phyloP scores from a whole-genome alignment of 2,888 invertebrate species.

The Sipha maydis region DNA sequence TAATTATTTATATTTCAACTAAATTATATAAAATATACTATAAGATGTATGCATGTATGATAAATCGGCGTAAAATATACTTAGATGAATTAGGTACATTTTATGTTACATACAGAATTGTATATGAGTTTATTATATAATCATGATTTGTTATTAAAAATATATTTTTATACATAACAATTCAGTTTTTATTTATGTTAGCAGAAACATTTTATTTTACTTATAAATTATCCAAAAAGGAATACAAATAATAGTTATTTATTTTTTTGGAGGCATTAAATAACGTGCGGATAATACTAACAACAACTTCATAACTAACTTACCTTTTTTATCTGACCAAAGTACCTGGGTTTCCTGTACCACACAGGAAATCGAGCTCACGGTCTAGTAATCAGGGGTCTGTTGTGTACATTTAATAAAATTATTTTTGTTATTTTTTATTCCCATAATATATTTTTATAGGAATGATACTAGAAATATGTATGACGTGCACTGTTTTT shows the following conservation, averaged over 20 bases:
- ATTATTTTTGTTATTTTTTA: constrained; percentile 14
- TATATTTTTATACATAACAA: background rate
- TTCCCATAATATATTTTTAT: constrained; percentile 47
- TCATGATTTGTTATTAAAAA: background rate
- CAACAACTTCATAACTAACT: constrained; percentile 13
- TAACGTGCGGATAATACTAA: background rate
- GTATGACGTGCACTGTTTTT: background rate
- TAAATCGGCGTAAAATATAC: background rate
- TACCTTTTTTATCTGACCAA: constrained; percentile 38
- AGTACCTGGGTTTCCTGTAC: constrained; percentile 21
- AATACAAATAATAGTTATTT: background rate
- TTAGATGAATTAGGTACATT: background rate
- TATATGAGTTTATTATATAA: too few species aligned
- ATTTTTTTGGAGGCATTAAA: background rate
- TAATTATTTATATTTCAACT: too few species aligned
- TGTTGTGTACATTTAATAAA: background rate
- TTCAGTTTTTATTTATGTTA: background rate
- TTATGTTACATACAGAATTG: background rate
- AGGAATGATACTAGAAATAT: background rate
- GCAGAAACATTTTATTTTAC: background rate
- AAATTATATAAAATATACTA: too few species aligned
- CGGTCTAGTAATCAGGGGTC: constrained; percentile 57
- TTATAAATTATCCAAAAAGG: background rate
- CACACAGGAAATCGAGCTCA: constrained; percentile 54
- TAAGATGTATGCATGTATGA: background rate